Evolutionary conservation across 2,113 vertebrate species (phyloP), one percentile per base, ranked within the genome.

Genomic region (Poeciliopsis occidentalis): DNA sequence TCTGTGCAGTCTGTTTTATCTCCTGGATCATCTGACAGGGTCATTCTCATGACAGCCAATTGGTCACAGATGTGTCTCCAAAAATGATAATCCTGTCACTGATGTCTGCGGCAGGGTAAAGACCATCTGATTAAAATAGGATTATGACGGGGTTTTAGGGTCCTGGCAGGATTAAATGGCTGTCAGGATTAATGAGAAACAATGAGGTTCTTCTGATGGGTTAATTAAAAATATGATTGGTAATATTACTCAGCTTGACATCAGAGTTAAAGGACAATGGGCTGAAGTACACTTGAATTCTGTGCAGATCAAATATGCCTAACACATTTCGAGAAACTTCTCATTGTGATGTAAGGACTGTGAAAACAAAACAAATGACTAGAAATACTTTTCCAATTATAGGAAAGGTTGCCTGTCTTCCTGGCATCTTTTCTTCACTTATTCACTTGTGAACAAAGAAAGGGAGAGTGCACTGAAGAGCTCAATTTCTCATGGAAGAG

Each of bases 11-110:
- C 19, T 67, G 66, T 84, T 92, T 89, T 88, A 92, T 93, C 90
- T 89, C 70, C 69, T 75, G 74, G 75, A 87, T 91, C 81, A 85
- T 90, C 84, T 87, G 83, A 41, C 67, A 24, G 88, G 85, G 88
- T 89, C 85, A 71, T 39, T 87, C 69, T 77, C 84, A 75, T 81
- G 79, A 83, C 84, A 62, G 87, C 84, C 80, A 92, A 91, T 89
- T 89, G 85, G 81, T 80, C 67, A 82, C 91, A 93, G 90, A 90
- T 92, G 88, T 91, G 87, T 88, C 77, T 84, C 73, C 44, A 81
- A 63, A 69, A 82, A 88, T 80, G 76, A 86, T 90, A 90, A 92
- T 91, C 88, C 88, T 41, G 69, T 80, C 81, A 71, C 73, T 90
- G 89, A 90, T 87, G 86, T 80, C 83, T 60, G 84, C 63, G 78